Evolutionary conservation across 1,140 invertebrate genomes (phyloP).

Genomic region (Paraescarpia echinospica): DNA sequence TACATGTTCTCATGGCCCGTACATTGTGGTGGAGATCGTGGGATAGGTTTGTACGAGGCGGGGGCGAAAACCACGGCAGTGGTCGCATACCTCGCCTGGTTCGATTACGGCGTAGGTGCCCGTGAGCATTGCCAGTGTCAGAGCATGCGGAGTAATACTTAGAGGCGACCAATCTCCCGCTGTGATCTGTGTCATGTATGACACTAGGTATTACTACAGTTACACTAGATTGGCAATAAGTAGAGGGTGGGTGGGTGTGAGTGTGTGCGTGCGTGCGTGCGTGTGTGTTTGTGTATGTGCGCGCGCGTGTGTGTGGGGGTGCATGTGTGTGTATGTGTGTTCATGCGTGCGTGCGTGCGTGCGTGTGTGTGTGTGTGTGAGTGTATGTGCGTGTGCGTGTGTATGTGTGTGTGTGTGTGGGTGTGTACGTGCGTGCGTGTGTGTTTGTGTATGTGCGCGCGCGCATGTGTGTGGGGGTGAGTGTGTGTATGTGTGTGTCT

Average conservation of each 20-base stretch:
- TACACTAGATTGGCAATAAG: not conserved
- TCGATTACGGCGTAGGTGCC: not conserved
- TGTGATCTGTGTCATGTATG: not conserved
- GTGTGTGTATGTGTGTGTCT: not conserved
- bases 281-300: not conserved
- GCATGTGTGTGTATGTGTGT: constrained; percentile 12
- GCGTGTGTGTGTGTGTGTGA: not conserved
- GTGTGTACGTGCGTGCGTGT: no score
- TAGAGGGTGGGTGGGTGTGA: not conserved
- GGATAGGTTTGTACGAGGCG: not conserved
- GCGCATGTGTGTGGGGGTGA: not conserved
- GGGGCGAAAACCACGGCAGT: not conserved
- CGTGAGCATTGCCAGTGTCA: not conserved
- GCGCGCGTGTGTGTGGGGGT: not conserved
- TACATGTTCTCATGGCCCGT: not conserved
- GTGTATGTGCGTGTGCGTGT: constrained; percentile 2
- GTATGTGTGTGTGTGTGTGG: no score
- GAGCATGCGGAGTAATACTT: not conserved
- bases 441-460: no score
- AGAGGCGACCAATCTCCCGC: not conserved
- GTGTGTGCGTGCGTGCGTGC: not conserved
- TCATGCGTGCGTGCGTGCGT: not conserved
- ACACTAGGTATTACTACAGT: not conserved
- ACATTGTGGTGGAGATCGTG: not conserved
- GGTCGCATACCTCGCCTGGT: not conserved